Conservation (phyloP, 2,888 invertebrate species). For the Pyralis farinalis region DNA sequence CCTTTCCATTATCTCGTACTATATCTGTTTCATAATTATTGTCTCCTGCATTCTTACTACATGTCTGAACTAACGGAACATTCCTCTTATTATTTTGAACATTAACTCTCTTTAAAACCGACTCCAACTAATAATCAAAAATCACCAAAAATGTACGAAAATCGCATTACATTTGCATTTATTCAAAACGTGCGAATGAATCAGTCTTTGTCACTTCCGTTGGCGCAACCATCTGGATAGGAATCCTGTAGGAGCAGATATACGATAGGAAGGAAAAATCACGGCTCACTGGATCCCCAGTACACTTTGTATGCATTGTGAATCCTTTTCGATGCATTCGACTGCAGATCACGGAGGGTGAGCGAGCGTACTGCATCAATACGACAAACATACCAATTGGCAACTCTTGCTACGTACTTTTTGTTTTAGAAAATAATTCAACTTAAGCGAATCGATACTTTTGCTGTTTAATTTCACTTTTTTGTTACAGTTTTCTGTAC, state of each 20-base stretch:
- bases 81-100: no score
- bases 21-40: no score
- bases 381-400: conserved; percentile 67
- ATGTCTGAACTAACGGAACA: no score
- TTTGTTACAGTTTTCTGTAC: no score
- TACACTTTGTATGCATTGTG: conserved; percentile 18
- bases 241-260: conserved; percentile 4
- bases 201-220: conserved; percentile 18
- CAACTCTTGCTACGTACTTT: conserved; percentile 25
- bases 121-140: no score
- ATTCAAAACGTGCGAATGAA: conserved; percentile 14
- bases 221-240: conserved; percentile 14
- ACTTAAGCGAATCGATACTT: no score
- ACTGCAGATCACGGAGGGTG: conserved; percentile 29
- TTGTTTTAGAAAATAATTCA: no score
- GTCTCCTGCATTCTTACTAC: no score
- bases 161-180: conserved; percentile 6
- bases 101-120: no score
- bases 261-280: conserved; percentile 18
- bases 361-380: conserved; percentile 27
- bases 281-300: conserved; percentile 6
- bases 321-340: conserved; percentile 29
- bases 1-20: no score
- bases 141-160: no score
- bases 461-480: no score